These are phyloP conservation scores for Myocastor coypus DNA, from an alignment of 2,113 vertebrate genomes.

Conservation along the genomic window DNA sequence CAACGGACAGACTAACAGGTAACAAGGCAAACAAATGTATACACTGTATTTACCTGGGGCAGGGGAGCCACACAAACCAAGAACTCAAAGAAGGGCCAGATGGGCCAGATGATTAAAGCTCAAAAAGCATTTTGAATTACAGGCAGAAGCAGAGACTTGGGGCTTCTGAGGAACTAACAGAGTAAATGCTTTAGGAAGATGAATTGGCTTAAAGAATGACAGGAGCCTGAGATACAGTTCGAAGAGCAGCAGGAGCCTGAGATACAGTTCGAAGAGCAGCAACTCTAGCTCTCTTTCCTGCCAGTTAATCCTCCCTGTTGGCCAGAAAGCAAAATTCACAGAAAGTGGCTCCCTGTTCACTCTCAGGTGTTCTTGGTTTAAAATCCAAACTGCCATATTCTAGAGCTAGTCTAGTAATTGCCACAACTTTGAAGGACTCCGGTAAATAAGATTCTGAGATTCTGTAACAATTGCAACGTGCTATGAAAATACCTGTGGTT, in stretches of 20 bases:
- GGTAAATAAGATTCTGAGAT: not conserved
- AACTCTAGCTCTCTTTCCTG: not conserved
- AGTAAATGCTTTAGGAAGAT: not conserved
- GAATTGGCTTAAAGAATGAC: not conserved
- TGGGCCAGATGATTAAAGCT: not conserved
- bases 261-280: not conserved
- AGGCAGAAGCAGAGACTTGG: not conserved
- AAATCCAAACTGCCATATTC: not conserved
- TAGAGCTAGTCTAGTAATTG: not conserved
- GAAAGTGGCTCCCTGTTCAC: not conserved
- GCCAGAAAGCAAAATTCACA: not conserved
- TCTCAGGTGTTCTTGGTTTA: not conserved
- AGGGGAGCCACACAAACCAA: not conserved
- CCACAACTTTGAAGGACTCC: not conserved
- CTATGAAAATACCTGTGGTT: slow-evolving; percentile 19
- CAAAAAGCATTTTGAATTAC: not conserved
- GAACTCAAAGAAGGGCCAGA: not conserved
- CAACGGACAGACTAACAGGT: not conserved
- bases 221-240: not conserved
- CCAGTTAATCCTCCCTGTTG: not conserved
- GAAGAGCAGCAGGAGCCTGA: too few species aligned
- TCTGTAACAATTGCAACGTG: not conserved
- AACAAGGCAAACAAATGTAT: not conserved
- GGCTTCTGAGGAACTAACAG: not conserved
- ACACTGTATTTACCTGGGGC: not conserved